phyloP scores from a whole-genome alignment of 1,140 invertebrate genomes.

The Steinernema feltiae region DNA sequence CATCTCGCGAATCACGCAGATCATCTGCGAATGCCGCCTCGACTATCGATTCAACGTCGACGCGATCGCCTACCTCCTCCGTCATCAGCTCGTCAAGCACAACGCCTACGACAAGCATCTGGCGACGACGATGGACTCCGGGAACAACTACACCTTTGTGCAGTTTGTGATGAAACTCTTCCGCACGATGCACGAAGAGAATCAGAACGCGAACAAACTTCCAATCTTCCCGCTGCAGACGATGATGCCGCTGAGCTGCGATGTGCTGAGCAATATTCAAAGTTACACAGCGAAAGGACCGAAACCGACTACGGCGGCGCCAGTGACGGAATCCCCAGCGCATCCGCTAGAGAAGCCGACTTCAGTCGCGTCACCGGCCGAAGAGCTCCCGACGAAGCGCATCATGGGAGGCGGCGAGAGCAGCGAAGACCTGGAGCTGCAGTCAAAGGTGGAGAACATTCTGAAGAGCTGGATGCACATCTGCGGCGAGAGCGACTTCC shows the following conservation, averaged over 20 bases:
- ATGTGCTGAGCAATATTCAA: not conserved
- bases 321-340: conserved; percentile 60
- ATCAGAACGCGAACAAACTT: not conserved
- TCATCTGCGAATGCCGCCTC: conserved; percentile 69
- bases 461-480: conserved; percentile 90
- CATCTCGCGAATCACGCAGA: conserved; percentile 25
- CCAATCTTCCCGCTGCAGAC: not conserved
- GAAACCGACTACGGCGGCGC: conserved; percentile 66
- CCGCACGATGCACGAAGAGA: conserved; percentile 69
- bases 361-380: not conserved
- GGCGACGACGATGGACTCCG: conserved; percentile 77
- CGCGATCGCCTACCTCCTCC: conserved; percentile 78
- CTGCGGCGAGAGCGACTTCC: conserved; percentile 73
- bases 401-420: not conserved
- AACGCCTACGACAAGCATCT: conserved; percentile 76
- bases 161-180: conserved; percentile 83
- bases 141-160: conserved; percentile 74
- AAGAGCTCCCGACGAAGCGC: conserved; percentile 64
- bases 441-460: conserved; percentile 88
- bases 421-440: conserved; percentile 68
- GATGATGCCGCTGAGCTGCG: not conserved
- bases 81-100: conserved; percentile 67
- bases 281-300: not conserved
- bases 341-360: not conserved
- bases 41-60: conserved; percentile 83